A percentile compares a stretch with the other conserved stretches of the same genome.
Evolutionary conservation across 2,113 vertebrate species (phyloP).

Genomic region (Oenanthe oenanthe): DNA sequence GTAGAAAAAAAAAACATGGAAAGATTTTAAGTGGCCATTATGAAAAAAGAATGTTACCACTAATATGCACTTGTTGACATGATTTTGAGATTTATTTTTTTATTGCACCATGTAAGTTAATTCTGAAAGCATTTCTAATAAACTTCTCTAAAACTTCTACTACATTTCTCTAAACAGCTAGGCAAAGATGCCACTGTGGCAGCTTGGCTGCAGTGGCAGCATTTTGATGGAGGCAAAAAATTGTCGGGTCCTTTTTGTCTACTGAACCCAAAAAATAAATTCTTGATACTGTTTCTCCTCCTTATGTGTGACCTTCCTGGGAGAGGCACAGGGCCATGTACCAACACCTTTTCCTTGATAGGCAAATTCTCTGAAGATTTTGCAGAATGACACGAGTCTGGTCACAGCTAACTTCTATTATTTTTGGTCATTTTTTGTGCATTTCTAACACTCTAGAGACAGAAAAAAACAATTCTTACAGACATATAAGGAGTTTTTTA

Average conservation of each 20-base stretch:
- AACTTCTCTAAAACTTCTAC: too few relatives aligned
- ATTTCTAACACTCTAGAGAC: not conserved
- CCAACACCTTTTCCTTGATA: not conserved
- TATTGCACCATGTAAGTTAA: not conserved
- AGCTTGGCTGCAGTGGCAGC: not conserved
- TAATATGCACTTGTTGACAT: not conserved
- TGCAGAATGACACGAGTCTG: not conserved
- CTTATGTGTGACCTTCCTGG: not conserved
- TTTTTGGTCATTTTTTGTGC: not conserved
- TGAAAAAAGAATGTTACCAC: not conserved
- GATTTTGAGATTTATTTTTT: not conserved
- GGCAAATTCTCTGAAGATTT: not conserved
- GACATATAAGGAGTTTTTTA: not conserved
- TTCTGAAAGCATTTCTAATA: not conserved
- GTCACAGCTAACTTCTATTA: not conserved
- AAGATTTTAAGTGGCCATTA: not conserved
- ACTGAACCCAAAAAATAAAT: not conserved
- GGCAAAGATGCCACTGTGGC: not conserved
- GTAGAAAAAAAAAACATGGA: constrained; percentile 4
- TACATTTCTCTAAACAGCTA: not conserved
- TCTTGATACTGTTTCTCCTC: not conserved
- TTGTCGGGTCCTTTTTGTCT: not conserved
- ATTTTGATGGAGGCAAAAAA: not conserved
- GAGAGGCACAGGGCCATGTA: not conserved
- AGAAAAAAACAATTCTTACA: not conserved